phyloP scores from a whole-genome alignment of 1,140 invertebrate genomes.

The Drosophila miranda region DNA sequence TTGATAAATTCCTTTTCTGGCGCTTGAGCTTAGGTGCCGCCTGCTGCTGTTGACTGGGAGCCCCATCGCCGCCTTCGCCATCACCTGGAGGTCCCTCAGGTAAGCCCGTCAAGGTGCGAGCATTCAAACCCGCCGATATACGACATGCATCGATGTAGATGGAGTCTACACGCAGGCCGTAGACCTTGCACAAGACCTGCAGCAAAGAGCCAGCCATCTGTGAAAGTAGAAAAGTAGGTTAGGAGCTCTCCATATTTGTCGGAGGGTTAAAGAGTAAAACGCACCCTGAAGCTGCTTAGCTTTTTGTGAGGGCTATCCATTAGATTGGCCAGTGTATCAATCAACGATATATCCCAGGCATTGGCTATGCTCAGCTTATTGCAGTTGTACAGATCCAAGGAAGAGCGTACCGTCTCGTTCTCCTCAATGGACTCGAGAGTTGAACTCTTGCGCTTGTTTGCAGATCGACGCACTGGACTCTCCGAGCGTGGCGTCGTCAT shows the following conservation, averaged over 20 bases:
- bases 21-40: constrained; percentile 64
- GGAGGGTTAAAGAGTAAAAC: background rate
- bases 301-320: constrained; percentile 85
- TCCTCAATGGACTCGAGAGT: constrained; percentile 64
- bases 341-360: constrained; percentile 88
- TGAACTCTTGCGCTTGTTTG: constrained; percentile 34
- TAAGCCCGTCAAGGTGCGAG: constrained; percentile 57
- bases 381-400: constrained; percentile 75
- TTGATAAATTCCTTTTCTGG: constrained; percentile 72
- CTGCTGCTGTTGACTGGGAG: background rate
- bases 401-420: constrained; percentile 70
- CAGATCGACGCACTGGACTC: constrained; percentile 75
- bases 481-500: constrained; percentile 71
- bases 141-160: constrained; percentile 88
- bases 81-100: constrained; percentile 17
- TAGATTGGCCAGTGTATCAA: constrained; percentile 88
- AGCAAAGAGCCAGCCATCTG: constrained; percentile 86
- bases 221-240: background rate
- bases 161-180: constrained; percentile 88
- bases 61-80: constrained; percentile 5
- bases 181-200: constrained; percentile 90
- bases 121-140: constrained; percentile 85
- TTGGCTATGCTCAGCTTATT: constrained; percentile 89
- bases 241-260: too few species aligned
- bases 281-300: constrained; percentile 86